Evolutionary conservation across 2,888 invertebrate genomes (phyloP), one percentile per base, ranked within the genome.

Genomic region (Dasypolia templi): DNA sequence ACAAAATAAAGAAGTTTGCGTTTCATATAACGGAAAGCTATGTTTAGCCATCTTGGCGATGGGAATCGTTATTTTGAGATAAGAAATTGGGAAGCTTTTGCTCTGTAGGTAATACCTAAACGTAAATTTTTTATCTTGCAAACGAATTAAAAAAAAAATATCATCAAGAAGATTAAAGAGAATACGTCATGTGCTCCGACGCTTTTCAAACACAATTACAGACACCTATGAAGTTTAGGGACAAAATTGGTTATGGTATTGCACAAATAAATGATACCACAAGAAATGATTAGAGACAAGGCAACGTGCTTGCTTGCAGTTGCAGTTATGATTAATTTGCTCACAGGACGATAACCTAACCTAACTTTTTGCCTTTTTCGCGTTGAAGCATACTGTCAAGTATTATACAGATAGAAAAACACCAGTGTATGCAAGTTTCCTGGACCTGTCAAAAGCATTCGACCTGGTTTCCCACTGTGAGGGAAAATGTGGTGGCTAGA

Each of bases 1-100:
- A 61, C 68, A 68, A 72, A 82, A 83, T n/a, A 68, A 77, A 82
- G 5, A 68, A 68, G 63, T 78, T 78, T 56, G 51, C 58, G 49
- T 72, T 39, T 63, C 55, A 53, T 77, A 49, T 59, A 66, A 71
- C 53, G 66, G 19, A 44, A 59, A 65, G 39, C 55, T 68, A 67
- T 46, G 42, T 46, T 61, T 35, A 72, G 72, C 66, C 22, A 56
- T 67, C 62, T 51, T 42, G 22, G 32, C n/a, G 42, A 63, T 67
- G 59, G 70, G 29, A 63, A 63, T 51, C 56, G 12, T 56, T 65
- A 68, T 29, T 55, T 46, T 39, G 9, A 56, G 22, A 72, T 55
- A 55, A 29, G 6, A 56, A 70, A 55, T 58, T 32, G 35, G 39
- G 42, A 19, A 29, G 9, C 26, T 49, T 62, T 29, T 72, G 1